Base-by-base conservation (phyloP, 2,888 invertebrate species). In the Drosophila paracracens region DNA sequence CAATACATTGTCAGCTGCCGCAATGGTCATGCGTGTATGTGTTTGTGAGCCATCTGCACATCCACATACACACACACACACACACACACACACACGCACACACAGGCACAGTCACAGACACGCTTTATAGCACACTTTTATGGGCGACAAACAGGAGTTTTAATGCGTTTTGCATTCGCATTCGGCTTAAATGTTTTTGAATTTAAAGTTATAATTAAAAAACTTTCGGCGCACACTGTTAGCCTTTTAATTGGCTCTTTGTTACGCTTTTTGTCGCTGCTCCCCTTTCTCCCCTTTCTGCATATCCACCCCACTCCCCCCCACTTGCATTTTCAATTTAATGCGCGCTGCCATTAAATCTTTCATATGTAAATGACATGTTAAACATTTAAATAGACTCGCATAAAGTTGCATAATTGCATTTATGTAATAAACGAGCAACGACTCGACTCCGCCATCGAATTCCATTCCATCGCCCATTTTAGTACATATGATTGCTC, bases 181-280 rank as follows among this genome's bases (percentile, higher is more conserved):
- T 67, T 51, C 57, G 71, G 79, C 76, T 79, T 80, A 80, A 76
- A 80, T 78, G 78, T 85, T 85, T 87, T 85, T 81, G 87, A 85
- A 87, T 85, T 85, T 85, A 87, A 85, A 85, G 87, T 85, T 87
- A 87, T 87, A 85, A 85, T 85, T 85, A 85, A 85, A 85, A 85
- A 85, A 85, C 84, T 85, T 85, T 74, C 65, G 52, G 56, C 69
- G 66, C 72, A 83, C 83, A 87, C 81, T 87, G 87, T 87, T 83
- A 83, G 84, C 84, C 85, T 77, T 87, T 87, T 85, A 85, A 85
- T 85, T 85, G 85, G 85, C 85, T 76, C 81, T 81, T 83, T 85
- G 85, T 85, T 77, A 76, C 79, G 70, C 69, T 58, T 65, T 36
- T 43, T 27, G 51, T 21, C 8, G 16, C 29, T 38, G 11, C 36